Conservation (phyloP, 2,888 invertebrate species). For the Caenorhabditis sp. region DNA sequence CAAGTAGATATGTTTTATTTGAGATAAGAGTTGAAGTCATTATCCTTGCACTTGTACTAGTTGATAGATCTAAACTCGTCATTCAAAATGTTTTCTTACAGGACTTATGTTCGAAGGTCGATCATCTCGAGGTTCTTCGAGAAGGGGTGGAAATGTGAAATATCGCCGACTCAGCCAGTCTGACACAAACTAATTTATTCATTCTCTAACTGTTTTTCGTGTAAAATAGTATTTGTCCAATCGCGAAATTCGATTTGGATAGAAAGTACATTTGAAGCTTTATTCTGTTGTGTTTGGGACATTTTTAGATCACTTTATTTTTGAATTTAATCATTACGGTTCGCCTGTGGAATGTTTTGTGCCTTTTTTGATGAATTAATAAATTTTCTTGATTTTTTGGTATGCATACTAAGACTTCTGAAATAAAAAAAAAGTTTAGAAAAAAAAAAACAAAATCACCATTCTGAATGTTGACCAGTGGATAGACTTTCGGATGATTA, state of each 20-base stretch:
- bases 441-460: no score
- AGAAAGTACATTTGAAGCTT: background rate
- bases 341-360: background rate
- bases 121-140: constrained; percentile 10
- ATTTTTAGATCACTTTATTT: constrained; percentile 12
- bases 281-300: constrained; percentile 1
- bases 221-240: background rate
- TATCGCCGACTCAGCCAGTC: constrained; percentile 47
- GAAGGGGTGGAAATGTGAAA: constrained; percentile 39
- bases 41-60: no score
- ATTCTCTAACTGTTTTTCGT: background rate
- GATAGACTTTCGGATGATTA: no score
- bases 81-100: constrained; percentile 12
- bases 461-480: no score
- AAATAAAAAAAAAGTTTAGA: no score
- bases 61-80: no score
- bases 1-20: no score
- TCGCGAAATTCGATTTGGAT: background rate
- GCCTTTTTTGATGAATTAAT: background rate
- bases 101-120: constrained; percentile 53
- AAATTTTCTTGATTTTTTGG: background rate
- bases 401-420: constrained; percentile 6
- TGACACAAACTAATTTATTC: background rate
- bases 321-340: background rate
- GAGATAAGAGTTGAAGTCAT: no score